Evolutionary conservation across 2,797 vertebrate species (phyloP).

Genomic region (Sebastes paucispinis): DNA sequence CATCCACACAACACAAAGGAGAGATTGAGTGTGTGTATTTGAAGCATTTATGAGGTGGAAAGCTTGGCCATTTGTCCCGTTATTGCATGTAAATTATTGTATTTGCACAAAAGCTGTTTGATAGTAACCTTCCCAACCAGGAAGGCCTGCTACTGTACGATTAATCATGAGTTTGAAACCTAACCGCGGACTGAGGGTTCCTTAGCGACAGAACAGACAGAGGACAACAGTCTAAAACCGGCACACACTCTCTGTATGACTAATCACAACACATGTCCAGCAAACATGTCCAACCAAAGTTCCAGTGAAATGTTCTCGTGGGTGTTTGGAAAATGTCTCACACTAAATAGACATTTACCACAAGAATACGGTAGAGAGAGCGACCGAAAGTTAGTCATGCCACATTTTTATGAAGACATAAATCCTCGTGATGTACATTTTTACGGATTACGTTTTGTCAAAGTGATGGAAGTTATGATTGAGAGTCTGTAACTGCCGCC

Average conservation of each 20-base stretch:
- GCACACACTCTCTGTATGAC: constrained; percentile 14
- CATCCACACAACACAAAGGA: not conserved
- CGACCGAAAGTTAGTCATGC: not conserved
- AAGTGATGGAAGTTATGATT: not conserved
- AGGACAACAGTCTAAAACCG: constrained; percentile 33
- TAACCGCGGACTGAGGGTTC: constrained; percentile 37
- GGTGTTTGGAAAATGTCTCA: not conserved
- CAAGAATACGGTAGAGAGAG: not conserved
- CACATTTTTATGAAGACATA: not conserved
- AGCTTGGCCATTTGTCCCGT: not conserved
- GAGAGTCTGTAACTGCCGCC: not conserved
- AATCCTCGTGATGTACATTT: not conserved
- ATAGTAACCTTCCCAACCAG: not conserved
- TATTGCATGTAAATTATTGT: not conserved
- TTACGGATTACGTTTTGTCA: not conserved
- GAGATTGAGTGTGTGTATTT: not conserved
- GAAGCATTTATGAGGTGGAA: not conserved
- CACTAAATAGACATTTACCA: not conserved
- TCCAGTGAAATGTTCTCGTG: not conserved
- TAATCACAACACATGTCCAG: not conserved
- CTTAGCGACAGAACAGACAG: constrained; percentile 47
- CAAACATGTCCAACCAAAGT: not conserved
- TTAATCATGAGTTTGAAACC: not conserved
- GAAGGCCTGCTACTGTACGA: not conserved
- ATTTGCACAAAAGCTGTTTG: not conserved